Evolutionary conservation across 2,888 invertebrate species (phyloP).

Genomic region (Neoscelio sp.): DNA sequence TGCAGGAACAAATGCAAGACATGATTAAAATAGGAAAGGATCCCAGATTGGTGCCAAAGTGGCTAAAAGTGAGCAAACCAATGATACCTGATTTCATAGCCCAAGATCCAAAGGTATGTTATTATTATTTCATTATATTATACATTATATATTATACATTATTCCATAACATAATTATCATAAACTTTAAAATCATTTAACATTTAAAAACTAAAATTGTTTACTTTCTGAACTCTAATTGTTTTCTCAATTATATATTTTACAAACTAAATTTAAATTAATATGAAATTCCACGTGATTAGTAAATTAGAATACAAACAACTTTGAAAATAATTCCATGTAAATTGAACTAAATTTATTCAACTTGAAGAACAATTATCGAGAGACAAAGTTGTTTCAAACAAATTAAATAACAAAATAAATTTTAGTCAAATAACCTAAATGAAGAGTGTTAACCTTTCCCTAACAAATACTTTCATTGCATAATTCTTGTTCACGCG

Average conservation of each 20-base stretch:
- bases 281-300: slow-evolving; percentile 3
- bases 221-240: too few species aligned
- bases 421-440: background rate
- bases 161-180: too few species aligned
- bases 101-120: slow-evolving; percentile 88
- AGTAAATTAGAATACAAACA: background rate
- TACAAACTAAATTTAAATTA: background rate
- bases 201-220: too few species aligned
- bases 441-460: background rate
- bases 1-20: slow-evolving; percentile 87
- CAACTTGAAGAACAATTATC: background rate
- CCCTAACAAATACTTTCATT: background rate
- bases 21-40: slow-evolving; percentile 94
- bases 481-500: too few species aligned
- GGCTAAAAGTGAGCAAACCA: slow-evolving; percentile 92
- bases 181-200: too few species aligned
- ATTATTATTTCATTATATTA: slow-evolving; percentile 3
- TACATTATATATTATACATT: too few species aligned
- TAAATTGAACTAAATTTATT: background rate
- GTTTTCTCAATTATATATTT: too few species aligned
- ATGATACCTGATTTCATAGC: slow-evolving; percentile 96
- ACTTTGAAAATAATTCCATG: slow-evolving; percentile 2
- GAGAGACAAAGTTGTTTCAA: too few species aligned
- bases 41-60: slow-evolving; percentile 88
- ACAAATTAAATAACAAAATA: background rate